Evolutionary conservation across 2,113 vertebrate genomes (phyloP).

Genomic region (Macrotus californicus): DNA sequence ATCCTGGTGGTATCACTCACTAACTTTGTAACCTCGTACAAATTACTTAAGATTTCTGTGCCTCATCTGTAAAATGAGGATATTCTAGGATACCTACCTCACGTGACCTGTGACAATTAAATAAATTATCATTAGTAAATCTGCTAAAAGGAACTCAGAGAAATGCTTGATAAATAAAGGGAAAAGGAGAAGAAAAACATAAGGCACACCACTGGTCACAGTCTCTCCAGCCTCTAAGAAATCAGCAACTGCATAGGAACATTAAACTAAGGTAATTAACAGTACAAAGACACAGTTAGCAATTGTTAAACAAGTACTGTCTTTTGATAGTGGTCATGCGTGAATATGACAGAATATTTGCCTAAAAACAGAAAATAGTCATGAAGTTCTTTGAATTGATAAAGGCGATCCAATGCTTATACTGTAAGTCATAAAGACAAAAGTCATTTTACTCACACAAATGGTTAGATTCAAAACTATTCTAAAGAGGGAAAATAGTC

Average conservation of each 20-base stretch:
- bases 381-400: not conserved
- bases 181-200: not conserved
- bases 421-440: not conserved
- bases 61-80: not conserved
- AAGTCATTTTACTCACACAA: not conserved
- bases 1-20: not conserved
- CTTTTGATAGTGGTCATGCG: not conserved
- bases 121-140: not conserved
- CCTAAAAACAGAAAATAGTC: conserved; percentile 1
- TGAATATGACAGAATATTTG: not conserved
- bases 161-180: not conserved
- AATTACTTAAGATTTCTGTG: not conserved
- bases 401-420: conserved; percentile 23
- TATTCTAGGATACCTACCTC: not conserved
- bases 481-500: not conserved
- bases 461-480: not conserved
- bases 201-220: not conserved
- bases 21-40: not conserved
- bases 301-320: not conserved
- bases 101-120: not conserved
- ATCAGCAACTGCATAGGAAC: not conserved
- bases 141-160: not conserved
- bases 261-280: not conserved
- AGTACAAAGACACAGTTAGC: not conserved
- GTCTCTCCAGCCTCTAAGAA: not conserved